Evolutionary conservation across 1,140 invertebrate genomes (phyloP).

Genomic region (Drosophila murphyi): DNA sequence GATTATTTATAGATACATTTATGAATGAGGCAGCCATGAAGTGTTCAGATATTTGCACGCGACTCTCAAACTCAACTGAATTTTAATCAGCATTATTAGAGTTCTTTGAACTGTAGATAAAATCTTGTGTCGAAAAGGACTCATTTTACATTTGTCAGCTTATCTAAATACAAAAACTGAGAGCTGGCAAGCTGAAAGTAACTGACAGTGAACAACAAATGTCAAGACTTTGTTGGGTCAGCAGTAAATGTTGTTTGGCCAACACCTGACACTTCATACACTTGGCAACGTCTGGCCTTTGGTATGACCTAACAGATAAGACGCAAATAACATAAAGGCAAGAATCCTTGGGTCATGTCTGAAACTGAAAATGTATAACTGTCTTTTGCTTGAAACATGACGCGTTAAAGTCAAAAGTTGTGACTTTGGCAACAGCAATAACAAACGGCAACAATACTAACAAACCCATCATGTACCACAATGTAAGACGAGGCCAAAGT

Average conservation of each 20-base stretch:
- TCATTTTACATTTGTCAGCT: constrained; percentile 24
- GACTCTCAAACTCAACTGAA: neutral
- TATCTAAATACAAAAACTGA: constrained; percentile 22
- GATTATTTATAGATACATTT: too few relatives aligned
- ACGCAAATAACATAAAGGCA: constrained; percentile 12
- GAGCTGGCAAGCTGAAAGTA: neutral
- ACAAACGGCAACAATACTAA: constrained; percentile 13
- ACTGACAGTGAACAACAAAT: constrained; percentile 1
- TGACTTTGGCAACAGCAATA: constrained; percentile 21
- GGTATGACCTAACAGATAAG: constrained; percentile 17
- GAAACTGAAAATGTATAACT: constrained; percentile 40
- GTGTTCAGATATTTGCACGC: neutral
- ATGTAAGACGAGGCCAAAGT: constrained; percentile 35
- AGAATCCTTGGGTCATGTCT: constrained; percentile 53
- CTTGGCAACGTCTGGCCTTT: constrained; percentile 16
- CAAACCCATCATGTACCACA: constrained; percentile 55
- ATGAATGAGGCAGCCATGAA: too few relatives aligned
- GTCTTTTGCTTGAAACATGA: constrained; percentile 55
- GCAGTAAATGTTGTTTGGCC: constrained; percentile 1
- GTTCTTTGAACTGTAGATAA: constrained; percentile 9
- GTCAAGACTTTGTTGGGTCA: constrained; percentile 36
- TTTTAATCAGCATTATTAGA: neutral
- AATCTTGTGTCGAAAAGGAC: neutral
- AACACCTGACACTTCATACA: constrained; percentile 23
- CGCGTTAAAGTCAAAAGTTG: constrained; percentile 76